Conservation (phyloP, 2,113 vertebrate species). For the Chaetodon auriga region DNA sequence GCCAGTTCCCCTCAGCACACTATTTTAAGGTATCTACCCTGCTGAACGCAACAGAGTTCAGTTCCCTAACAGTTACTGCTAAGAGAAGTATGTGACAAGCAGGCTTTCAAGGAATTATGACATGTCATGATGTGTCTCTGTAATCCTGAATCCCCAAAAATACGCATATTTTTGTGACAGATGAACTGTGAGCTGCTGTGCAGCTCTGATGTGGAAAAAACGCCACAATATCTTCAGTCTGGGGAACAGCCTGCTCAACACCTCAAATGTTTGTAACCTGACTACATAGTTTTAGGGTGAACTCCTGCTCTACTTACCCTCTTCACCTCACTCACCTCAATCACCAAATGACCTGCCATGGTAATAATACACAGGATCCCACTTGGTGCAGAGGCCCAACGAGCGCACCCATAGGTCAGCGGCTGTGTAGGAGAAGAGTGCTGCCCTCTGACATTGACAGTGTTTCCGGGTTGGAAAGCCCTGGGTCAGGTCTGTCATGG, state of each 20-base stretch:
- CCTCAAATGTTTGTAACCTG: constrained; percentile 65
- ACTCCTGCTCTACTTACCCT: constrained; percentile 70
- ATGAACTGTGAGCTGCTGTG: constrained; percentile 29
- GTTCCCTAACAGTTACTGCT: constrained; percentile 59
- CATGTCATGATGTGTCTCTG: constrained; percentile 16
- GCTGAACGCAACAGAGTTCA: constrained; percentile 29
- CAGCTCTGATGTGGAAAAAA: constrained; percentile 38
- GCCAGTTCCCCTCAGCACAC: constrained; percentile 56
- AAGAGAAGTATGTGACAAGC: constrained; percentile 51
- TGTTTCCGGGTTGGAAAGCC: constrained; percentile 86
- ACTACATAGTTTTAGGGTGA: constrained; percentile 69
- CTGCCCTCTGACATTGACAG: constrained; percentile 85
- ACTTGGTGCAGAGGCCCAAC: constrained; percentile 56
- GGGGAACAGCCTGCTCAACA: constrained; percentile 42
- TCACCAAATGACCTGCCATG: constrained; percentile 69
- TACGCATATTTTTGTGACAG: constrained; percentile 43
- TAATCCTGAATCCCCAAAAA: constrained; percentile 42
- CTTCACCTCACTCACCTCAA: constrained; percentile 73
- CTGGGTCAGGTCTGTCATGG: constrained; percentile 83
- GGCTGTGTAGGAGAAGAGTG: constrained; percentile 80
- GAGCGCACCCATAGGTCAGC: constrained; percentile 81
- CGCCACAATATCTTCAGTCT: constrained; percentile 11
- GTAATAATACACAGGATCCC: constrained; percentile 66
- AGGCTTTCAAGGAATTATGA: constrained; percentile 59
- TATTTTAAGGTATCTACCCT: constrained; percentile 54